Base-by-base conservation (phyloP, 2,797 vertebrate genomes). In the Syngnathus acus region DNA sequence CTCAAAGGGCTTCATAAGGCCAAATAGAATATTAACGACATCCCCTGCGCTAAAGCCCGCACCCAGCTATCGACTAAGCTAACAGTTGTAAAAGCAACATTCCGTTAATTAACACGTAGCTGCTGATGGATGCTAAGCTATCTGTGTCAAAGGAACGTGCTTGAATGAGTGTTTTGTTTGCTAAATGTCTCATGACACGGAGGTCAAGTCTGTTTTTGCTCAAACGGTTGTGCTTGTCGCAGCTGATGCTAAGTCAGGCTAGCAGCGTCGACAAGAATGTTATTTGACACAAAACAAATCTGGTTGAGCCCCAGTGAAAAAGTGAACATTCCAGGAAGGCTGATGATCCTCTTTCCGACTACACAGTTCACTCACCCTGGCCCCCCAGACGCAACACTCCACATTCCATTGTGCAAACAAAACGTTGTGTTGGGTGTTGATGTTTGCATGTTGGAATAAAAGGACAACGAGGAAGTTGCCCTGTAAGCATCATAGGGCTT, bases 381-480 rank as follows among this genome's bases (percentile, higher is more conserved):
- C 23, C 23, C 43, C 48, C 63, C 14, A 32, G 6, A 11, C 19
- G 40, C 61, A 3, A 1, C 6, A 7, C 59, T 21, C 59, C 42
- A 67, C 69, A 70, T 43, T 38, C 65, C 65, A 17, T 59, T 62
- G 58, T 51, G 58, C 48, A 73, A 76, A 76, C 77, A 72, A 78
- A 82, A 67, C 55, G 62, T 65, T 5, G 14, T 54, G 72, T 42
- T 61, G 19, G 32, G 13, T 23, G 76, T 80, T 61, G 69, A 69
- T 78, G 64, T 79, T 14, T 80, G 78, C 78, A 66, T 74, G 71
- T 84, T 78, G 78, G 72, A 67, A 68, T 82, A 68, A 21, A 50
- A 65, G 75, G 78, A 75, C 77, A 83, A 82, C 83, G 77, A 75
- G 80, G 72, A 83, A 88, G 79, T 68, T 82, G 85, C 84, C 53